A percentile compares a stretch with the other conserved stretches of the same genome.
Conservation (phyloP, 1,140 invertebrate species). For the Drosophila chauvacae region DNA sequence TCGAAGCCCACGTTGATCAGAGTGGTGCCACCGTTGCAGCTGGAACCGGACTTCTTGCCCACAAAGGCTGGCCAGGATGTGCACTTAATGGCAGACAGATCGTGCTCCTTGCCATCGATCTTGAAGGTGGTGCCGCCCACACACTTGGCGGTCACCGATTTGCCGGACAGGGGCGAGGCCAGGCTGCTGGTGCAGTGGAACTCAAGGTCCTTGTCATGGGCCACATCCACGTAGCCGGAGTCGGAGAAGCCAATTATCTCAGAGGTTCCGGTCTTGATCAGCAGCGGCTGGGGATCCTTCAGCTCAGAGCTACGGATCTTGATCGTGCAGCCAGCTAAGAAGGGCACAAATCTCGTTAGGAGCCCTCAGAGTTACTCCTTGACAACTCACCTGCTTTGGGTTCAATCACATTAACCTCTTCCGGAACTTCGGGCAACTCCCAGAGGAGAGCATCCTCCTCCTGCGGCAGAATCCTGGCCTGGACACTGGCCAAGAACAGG, state of each 20-base stretch:
- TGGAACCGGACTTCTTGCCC: slow-evolving; percentile 66
- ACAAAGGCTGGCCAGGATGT: slow-evolving; percentile 66
- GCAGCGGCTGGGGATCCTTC: slow-evolving; percentile 67
- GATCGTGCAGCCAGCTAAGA: slow-evolving; percentile 62
- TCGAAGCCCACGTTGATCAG: slow-evolving; percentile 70
- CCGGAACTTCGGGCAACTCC: slow-evolving; percentile 56
- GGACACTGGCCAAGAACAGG: slow-evolving; percentile 35
- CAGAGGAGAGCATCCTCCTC: slow-evolving; percentile 39
- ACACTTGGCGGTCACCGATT: slow-evolving; percentile 64
- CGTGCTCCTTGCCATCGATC: slow-evolving; percentile 53
- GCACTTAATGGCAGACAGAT: slow-evolving; percentile 67
- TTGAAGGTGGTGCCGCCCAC: slow-evolving; percentile 61
- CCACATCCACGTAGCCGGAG: slow-evolving; percentile 59
- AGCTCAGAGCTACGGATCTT: slow-evolving; percentile 63
- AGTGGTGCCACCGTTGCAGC: slow-evolving; percentile 71
- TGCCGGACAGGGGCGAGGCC: slow-evolving; percentile 65
- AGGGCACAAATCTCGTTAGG: background rate
- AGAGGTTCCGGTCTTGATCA: slow-evolving; percentile 62
- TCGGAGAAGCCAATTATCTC: slow-evolving; percentile 59
- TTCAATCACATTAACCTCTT: slow-evolving; percentile 25
- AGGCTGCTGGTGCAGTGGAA: slow-evolving; percentile 70
- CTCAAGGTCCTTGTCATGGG: slow-evolving; percentile 59
- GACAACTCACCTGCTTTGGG: slow-evolving; percentile 40
- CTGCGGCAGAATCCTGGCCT: slow-evolving; percentile 51
- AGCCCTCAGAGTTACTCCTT: too few species aligned